Percentiles rank a stretch among this genome's conserved stretches.
These are phyloP conservation scores for Hycleus cichorii DNA, from an alignment of 1,140 invertebrate species.

Conservation along the genomic window DNA sequence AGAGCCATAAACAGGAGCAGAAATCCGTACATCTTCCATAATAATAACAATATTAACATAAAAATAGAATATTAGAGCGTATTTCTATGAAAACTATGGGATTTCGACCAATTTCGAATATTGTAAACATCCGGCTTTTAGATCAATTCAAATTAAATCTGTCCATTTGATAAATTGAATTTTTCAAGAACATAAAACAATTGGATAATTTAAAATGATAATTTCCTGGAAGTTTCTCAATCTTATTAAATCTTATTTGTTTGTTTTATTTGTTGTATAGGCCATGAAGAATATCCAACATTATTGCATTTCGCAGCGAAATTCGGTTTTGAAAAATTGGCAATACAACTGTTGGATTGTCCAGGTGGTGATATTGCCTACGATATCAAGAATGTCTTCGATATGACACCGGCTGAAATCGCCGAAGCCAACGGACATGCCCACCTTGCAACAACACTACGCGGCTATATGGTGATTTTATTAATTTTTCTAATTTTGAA, in stretches of 20 bases:
- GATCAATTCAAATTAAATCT: too few species aligned
- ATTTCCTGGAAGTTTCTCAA: not conserved
- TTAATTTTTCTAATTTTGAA: slow-evolving; percentile 5
- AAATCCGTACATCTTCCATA: too few species aligned
- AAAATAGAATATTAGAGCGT: too few species aligned
- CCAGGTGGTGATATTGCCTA: slow-evolving; percentile 73
- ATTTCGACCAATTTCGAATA: too few species aligned
- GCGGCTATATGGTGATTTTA: slow-evolving; percentile 62
- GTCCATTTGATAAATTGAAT: too few species aligned
- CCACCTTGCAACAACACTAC: slow-evolving; percentile 61
- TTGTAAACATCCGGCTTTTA: too few species aligned
- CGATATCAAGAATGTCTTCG: slow-evolving; percentile 68
- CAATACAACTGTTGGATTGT: slow-evolving; percentile 74
- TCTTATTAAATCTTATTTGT: not conserved
- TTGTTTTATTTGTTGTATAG: slow-evolving; percentile 36
- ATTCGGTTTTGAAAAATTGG: slow-evolving; percentile 75
- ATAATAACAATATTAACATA: too few species aligned
- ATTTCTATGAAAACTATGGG: too few species aligned
- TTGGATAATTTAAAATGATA: too few species aligned
- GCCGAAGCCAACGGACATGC: slow-evolving; percentile 65
- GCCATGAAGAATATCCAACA: slow-evolving; percentile 76
- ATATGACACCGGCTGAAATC: slow-evolving; percentile 70
- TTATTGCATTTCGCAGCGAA: slow-evolving; percentile 80
- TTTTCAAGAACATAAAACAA: too few species aligned
- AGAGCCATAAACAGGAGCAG: too few species aligned